These are phyloP conservation scores for Eristalinus aeneus DNA, from an alignment of 2,888 invertebrate genomes.

Conservation along the genomic window DNA sequence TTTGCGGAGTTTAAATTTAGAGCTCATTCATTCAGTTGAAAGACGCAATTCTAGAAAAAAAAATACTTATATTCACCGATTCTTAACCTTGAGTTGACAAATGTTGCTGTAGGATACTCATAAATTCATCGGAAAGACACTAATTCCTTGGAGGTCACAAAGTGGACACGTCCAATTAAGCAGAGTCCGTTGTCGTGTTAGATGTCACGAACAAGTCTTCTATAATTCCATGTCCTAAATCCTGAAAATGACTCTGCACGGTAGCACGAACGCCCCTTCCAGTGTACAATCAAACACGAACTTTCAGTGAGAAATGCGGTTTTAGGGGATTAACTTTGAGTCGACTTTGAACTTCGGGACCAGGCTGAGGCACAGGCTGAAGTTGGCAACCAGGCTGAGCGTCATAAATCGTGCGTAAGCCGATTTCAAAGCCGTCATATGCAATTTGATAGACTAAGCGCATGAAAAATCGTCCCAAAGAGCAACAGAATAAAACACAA, in stretches of 20 bases:
- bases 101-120: no score
- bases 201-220: not conserved
- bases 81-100: no score
- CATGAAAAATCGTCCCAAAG: slow-evolving; percentile 55
- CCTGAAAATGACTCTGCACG: not conserved
- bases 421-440: slow-evolving; percentile 57
- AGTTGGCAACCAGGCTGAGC: slow-evolving; percentile 12
- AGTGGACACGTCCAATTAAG: slow-evolving; percentile 6
- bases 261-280: not conserved
- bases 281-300: not conserved
- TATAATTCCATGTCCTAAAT: not conserved
- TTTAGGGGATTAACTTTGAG: slow-evolving; percentile 35
- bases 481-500: not conserved
- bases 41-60: not conserved
- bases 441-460: slow-evolving; percentile 66
- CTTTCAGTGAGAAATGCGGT: slow-evolving; percentile 22
- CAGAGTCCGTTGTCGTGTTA: not conserved
- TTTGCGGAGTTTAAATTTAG: not conserved
- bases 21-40: not conserved
- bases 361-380: not conserved
- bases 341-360: slow-evolving; percentile 44
- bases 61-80: no score
- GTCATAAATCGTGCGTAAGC: slow-evolving; percentile 61
- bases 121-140: not conserved
- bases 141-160: not conserved